Conservation (phyloP, 2,888 invertebrate genomes). For the Stenodera caucasica region DNA sequence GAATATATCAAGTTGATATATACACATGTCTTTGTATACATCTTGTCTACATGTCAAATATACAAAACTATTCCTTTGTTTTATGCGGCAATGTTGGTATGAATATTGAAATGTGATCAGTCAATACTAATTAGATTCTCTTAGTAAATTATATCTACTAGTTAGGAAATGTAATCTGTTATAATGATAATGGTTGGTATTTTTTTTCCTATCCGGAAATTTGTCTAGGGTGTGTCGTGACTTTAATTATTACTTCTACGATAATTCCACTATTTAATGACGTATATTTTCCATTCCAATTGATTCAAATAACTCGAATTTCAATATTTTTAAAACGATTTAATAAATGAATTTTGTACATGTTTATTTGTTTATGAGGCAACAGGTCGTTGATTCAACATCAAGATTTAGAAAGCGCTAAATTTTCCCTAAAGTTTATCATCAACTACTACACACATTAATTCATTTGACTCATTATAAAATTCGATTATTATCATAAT, state of each 20-base stretch:
- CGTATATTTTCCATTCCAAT: too few species aligned
- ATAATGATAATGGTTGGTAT: constrained; percentile 35
- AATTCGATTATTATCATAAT: too few species aligned
- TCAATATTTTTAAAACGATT: too few species aligned
- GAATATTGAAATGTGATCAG: background rate
- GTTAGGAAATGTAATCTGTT: constrained; percentile 24
- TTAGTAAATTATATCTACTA: background rate
- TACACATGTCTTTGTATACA: too few species aligned
- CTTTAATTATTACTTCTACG: constrained; percentile 23
- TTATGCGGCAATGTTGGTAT: background rate
- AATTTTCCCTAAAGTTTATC: background rate
- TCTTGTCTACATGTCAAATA: background rate
- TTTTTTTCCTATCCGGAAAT: constrained; percentile 34
- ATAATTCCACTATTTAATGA: constrained; percentile 12
- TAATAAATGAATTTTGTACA: background rate
- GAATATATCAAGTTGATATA: constrained; percentile 42
- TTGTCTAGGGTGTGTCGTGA: constrained; percentile 33
- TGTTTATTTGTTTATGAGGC: constrained; percentile 24
- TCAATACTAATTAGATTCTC: background rate
- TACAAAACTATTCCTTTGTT: too few species aligned
- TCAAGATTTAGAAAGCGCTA: constrained; percentile 12
- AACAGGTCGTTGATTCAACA: constrained; percentile 27
- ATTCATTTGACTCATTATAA: too few species aligned
- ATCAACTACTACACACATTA: constrained; percentile 39
- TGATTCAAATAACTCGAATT: too few species aligned